These are phyloP conservation scores for Cotesia congregata DNA, from an alignment of 2,888 invertebrate species.

Conservation along the genomic window DNA sequence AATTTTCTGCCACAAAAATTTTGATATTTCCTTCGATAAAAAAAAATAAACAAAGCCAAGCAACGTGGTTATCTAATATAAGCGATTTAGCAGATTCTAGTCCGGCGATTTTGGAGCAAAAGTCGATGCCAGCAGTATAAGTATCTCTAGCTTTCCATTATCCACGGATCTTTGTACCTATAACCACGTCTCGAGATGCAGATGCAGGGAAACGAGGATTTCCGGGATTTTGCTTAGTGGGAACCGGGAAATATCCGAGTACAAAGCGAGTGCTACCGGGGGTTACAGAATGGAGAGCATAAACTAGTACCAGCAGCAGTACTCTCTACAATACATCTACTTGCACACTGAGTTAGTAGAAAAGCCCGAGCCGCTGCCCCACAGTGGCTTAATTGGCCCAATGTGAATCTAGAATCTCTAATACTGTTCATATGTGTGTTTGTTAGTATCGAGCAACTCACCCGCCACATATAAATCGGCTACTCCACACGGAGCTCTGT, in stretches of 20 bases:
- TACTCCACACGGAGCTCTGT: constrained; percentile 23
- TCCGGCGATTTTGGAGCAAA: neutral
- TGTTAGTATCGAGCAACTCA: constrained; percentile 23
- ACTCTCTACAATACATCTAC: neutral
- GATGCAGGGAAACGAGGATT: constrained; percentile 18
- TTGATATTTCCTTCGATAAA: too few relatives aligned
- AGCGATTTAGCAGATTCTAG: neutral
- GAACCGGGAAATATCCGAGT: neutral
- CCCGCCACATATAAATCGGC: constrained; percentile 20
- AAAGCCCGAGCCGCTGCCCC: neutral
- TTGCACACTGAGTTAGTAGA: neutral
- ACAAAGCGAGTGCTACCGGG: constrained; percentile 17
- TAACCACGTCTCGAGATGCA: too few relatives aligned
- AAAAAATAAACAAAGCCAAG: too few relatives aligned
- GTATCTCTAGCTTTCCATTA: neutral
- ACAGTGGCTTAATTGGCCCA: constrained; percentile 39
- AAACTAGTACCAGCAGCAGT: neutral
- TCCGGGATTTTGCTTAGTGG: constrained; percentile 25
- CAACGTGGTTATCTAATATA: neutral
- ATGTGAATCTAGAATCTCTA: neutral
- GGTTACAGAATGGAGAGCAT: neutral
- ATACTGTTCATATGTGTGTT: constrained; percentile 17
- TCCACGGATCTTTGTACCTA: too few relatives aligned
- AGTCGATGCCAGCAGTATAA: neutral
- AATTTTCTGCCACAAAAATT: too few relatives aligned